Evolutionary conservation across 2,888 invertebrate species (phyloP).

Genomic region (Polietes domitor): DNA sequence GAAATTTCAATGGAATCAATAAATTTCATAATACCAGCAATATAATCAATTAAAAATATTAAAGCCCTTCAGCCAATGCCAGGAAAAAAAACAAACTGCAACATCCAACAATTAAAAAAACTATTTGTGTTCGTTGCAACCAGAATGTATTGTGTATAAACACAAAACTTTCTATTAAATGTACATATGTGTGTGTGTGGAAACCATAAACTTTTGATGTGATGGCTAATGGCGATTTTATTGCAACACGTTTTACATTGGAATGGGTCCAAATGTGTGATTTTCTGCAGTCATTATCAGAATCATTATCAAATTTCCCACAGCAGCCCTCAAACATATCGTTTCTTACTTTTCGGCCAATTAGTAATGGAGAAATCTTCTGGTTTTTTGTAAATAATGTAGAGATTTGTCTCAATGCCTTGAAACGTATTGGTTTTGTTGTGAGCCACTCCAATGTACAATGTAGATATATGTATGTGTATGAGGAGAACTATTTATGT

Average conservation of each 20-base stretch:
- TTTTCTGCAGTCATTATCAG: no score
- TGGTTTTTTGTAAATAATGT: no score
- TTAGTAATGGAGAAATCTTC: no score
- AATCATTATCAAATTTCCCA: no score
- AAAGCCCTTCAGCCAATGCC: neutral
- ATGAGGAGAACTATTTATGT: no score
- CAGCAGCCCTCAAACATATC: no score
- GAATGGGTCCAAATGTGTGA: neutral
- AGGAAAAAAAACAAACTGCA: neutral
- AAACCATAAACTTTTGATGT: neutral
- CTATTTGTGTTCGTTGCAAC: neutral
- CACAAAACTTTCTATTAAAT: neutral
- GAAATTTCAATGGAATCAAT: constrained; percentile 22
- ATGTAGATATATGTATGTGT: no score
- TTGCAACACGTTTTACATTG: neutral
- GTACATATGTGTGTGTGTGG: neutral
- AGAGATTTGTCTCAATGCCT: no score
- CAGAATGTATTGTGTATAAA: constrained; percentile 11
- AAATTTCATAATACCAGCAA: constrained; percentile 42
- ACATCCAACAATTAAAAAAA: neutral
- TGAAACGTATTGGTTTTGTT: no score
- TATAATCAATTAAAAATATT: constrained; percentile 34
- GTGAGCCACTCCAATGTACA: no score
- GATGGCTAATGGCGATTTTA: neutral
- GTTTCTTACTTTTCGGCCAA: no score